A percentile compares a stretch with the other conserved stretches of the same genome.
These are phyloP conservation scores for Bubo scandiacus DNA, from an alignment of 2,113 vertebrate species.

Conservation along the genomic window DNA sequence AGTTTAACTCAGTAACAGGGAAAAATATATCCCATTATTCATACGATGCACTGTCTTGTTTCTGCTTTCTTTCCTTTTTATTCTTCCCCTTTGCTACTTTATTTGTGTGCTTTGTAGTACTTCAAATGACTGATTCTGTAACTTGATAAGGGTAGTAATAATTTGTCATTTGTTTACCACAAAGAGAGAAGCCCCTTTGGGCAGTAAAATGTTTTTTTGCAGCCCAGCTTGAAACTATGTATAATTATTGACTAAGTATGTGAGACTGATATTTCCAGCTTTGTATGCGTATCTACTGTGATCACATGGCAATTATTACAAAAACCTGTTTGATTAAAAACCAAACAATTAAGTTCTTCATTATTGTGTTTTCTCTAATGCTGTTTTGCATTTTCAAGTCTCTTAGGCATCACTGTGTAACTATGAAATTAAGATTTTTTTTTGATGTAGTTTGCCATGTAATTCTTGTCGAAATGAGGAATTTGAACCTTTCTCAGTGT, in stretches of 20 bases:
- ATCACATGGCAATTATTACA: neutral
- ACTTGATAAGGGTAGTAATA: neutral
- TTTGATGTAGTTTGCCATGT: neutral
- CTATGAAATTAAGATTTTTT: neutral
- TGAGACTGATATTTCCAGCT: neutral
- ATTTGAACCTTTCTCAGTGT: neutral
- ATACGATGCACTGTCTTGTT: accelerated
- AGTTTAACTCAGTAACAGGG: neutral
- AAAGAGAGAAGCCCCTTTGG: neutral
- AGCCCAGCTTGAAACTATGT: neutral
- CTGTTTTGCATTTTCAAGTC: neutral
- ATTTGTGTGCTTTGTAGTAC: neutral
- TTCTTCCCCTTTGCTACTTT: neutral
- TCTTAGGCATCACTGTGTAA: neutral
- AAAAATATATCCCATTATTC: neutral
- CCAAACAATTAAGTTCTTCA: neutral
- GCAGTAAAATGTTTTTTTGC: neutral
- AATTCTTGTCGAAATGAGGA: neutral
- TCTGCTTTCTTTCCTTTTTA: neutral
- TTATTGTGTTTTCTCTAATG: neutral
- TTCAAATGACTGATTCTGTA: neutral
- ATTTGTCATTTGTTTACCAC: neutral
- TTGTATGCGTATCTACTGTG: neutral
- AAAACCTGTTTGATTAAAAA: neutral
- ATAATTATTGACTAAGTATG: neutral